These are phyloP conservation scores for Allophyes oxyacanthae DNA, from an alignment of 2,888 invertebrate genomes.

Conservation along the genomic window DNA sequence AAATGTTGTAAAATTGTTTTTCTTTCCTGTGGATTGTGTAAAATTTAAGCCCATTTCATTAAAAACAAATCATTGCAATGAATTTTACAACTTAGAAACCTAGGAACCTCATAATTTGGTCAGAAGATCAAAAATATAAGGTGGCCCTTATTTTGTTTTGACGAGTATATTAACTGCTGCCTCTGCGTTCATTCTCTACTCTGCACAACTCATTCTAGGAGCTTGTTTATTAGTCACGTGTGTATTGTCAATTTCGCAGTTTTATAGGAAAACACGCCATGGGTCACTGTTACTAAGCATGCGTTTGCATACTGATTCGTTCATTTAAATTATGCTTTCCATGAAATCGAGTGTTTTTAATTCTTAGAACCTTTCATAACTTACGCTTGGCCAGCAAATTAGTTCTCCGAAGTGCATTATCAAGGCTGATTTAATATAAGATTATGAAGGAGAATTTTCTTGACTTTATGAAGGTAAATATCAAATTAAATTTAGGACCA, in stretches of 20 bases:
- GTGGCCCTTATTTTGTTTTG: too few species aligned
- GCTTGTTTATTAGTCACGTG: slow-evolving; percentile 59
- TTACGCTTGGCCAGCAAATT: slow-evolving; percentile 29
- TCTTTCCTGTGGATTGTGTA: too few species aligned
- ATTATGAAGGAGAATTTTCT: background rate
- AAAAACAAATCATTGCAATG: too few species aligned
- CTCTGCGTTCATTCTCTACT: slow-evolving; percentile 68
- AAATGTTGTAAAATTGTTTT: too few species aligned
- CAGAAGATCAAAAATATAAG: too few species aligned
- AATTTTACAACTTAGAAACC: too few species aligned
- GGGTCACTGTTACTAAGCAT: slow-evolving; percentile 63
- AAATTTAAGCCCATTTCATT: too few species aligned
- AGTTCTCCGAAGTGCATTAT: slow-evolving; percentile 60
- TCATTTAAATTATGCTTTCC: slow-evolving; percentile 63
- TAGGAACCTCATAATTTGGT: too few species aligned
- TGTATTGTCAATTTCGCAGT: slow-evolving; percentile 62
- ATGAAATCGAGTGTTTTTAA: slow-evolving; percentile 63
- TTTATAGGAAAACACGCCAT: slow-evolving; percentile 57
- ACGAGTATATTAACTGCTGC: slow-evolving; percentile 41
- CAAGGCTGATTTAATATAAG: slow-evolving; percentile 63
- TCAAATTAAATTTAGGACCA: too few species aligned
- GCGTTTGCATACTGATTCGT: slow-evolving; percentile 65
- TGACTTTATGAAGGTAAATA: too few species aligned
- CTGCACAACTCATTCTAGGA: slow-evolving; percentile 62
- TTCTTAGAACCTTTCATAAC: slow-evolving; percentile 65